Percentiles rank a stretch among this genome's conserved stretches.
phyloP scores from a whole-genome alignment of 2,888 invertebrate genomes.

The Camptogramma bilineatum region DNA sequence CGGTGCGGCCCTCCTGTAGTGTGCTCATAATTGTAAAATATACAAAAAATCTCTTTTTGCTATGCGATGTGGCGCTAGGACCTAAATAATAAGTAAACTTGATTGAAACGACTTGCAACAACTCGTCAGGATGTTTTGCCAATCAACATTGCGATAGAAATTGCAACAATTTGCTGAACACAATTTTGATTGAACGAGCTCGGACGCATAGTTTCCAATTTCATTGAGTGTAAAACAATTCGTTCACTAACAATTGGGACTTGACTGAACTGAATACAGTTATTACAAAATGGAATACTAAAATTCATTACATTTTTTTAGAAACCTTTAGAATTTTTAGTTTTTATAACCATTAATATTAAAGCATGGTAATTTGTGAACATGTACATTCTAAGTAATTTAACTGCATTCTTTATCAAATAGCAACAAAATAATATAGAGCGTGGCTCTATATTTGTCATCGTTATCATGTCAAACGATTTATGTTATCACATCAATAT shows the following conservation, averaged over 20 bases:
- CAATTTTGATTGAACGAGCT: slow-evolving; percentile 20
- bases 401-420: background rate
- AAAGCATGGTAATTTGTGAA: background rate
- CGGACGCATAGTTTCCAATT: slow-evolving; percentile 42
- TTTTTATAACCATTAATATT: background rate
- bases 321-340: too few relatives aligned
- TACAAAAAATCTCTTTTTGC: too few relatives aligned
- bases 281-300: background rate
- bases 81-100: slow-evolving; percentile 12
- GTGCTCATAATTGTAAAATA: too few relatives aligned
- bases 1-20: too few relatives aligned
- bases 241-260: slow-evolving; percentile 8
- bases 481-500: background rate
- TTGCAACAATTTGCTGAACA: slow-evolving; percentile 36
- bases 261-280: background rate
- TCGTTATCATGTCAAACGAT: background rate
- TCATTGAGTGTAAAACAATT: slow-evolving; percentile 36
- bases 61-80: too few relatives aligned
- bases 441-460: background rate
- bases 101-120: slow-evolving; percentile 38
- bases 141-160: slow-evolving; percentile 46
- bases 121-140: slow-evolving; percentile 53
- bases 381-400: background rate
- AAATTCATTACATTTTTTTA: too few relatives aligned
- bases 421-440: background rate